These are phyloP conservation scores for Amphiprion percula DNA, from an alignment of 2,113 vertebrate genomes.

Conservation along the genomic window DNA sequence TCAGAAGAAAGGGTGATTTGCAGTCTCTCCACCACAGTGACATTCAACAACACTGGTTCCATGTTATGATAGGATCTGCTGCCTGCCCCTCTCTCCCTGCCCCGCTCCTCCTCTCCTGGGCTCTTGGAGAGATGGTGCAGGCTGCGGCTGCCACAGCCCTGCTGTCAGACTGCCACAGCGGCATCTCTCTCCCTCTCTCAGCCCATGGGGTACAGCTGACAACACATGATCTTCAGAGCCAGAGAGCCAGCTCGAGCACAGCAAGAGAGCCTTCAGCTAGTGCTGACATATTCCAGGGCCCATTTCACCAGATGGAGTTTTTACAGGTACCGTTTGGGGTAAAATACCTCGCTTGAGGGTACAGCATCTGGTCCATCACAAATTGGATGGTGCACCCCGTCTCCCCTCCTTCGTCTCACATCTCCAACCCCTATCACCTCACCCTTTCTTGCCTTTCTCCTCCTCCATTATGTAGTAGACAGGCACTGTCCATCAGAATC, in stretches of 20 bases:
- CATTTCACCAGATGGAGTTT: conserved; percentile 84
- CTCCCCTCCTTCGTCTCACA: conserved; percentile 22
- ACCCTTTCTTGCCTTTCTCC: conserved; percentile 25
- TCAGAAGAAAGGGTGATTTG: conserved; percentile 53
- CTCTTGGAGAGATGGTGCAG: conserved; percentile 37
- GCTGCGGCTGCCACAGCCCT: conserved; percentile 64
- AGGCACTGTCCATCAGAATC: conserved; percentile 39
- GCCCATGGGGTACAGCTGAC: conserved; percentile 74
- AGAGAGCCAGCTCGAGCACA: conserved; percentile 69
- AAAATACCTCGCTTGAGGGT: conserved; percentile 82
- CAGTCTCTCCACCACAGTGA: conserved; percentile 55
- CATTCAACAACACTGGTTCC: conserved; percentile 59
- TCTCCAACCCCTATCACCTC: conserved; percentile 46
- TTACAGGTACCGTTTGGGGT: conserved; percentile 82
- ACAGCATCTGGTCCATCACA: conserved; percentile 81
- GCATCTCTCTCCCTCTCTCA: conserved; percentile 58
- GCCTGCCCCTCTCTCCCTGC: not conserved
- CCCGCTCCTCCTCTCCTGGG: conserved; percentile 19
- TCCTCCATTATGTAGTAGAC: conserved; percentile 41
- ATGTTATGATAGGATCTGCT: conserved; percentile 44
- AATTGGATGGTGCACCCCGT: conserved; percentile 72
- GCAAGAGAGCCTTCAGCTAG: conserved; percentile 79
- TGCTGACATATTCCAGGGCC: conserved; percentile 75
- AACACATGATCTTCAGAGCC: conserved; percentile 72
- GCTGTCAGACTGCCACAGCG: conserved; percentile 70